phyloP scores from a whole-genome alignment of 2,888 invertebrate genomes.

The Synanthedon andrenaeformis region DNA sequence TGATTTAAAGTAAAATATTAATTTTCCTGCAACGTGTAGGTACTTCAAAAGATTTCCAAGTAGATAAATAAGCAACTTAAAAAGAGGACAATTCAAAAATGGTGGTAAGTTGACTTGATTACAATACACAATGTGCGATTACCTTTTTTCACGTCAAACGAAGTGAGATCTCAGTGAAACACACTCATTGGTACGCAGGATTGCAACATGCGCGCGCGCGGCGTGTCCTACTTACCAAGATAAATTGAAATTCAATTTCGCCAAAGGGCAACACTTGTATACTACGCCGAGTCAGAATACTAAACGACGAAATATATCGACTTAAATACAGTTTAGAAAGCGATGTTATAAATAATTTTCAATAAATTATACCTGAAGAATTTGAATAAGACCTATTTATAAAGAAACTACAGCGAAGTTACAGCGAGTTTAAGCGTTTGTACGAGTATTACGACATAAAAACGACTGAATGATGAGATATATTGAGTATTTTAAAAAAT shows the following conservation, averaged over 20 bases:
- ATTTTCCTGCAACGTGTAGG: too few relatives aligned
- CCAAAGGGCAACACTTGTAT: slow-evolving; percentile 40
- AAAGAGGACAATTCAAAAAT: not conserved
- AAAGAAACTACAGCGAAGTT: too few relatives aligned
- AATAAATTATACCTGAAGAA: too few relatives aligned
- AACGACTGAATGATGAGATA: too few relatives aligned
- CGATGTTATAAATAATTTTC: not conserved
- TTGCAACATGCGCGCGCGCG: slow-evolving; percentile 44
- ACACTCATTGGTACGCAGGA: slow-evolving; percentile 42
- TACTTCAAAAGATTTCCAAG: too few relatives aligned
- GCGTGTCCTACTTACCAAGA: slow-evolving; percentile 56
- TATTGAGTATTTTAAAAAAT: too few relatives aligned
- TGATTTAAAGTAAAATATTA: too few relatives aligned
- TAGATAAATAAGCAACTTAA: too few relatives aligned
- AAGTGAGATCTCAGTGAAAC: not conserved
- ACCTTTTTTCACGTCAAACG: not conserved
- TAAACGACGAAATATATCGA: slow-evolving; percentile 7
- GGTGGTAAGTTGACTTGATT: not conserved
- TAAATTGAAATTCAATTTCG: slow-evolving; percentile 65
- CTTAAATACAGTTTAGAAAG: not conserved
- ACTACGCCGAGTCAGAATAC: slow-evolving; percentile 28
- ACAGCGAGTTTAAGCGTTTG: too few relatives aligned
- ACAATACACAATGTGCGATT: not conserved
- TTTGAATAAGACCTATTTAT: too few relatives aligned
- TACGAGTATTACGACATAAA: too few relatives aligned